Base-by-base conservation (phyloP, 2,888 invertebrate species). In the Oligia latruncula region DNA sequence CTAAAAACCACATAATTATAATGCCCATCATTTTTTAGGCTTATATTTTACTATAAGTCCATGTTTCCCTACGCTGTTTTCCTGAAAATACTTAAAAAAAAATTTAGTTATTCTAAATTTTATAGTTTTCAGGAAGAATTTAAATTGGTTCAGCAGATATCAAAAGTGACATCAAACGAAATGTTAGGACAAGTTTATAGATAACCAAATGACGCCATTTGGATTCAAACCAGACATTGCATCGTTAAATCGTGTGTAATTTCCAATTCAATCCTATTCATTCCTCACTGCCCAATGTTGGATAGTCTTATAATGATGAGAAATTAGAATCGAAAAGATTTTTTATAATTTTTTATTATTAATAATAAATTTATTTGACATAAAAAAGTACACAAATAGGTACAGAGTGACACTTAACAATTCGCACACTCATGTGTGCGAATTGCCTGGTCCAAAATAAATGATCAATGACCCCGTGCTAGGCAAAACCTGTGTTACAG, bases 221-320 rank as follows among this genome's bases (percentile, higher is more conserved):
- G 80, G 78, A 87, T 82, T 86, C 82, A 74, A 86, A 83, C 80
- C 86, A 88, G 89, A 89, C 85, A 75, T 66, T 2, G 60, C n/a
- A 15, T 73, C 65, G 82, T 83, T 74, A 82, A 73, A 66, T 71
- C 55, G 65, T 74, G 65, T 71, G 78, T 82, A 71, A 71, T 83
- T 78, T 83, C 78, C 78, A 77, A 68, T 72, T 72, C 29, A 13
- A 71, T 66, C 62, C 55, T 13, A 82, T 83, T 83, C 70, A 78
- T 62, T 71, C 17, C 83, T 60, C n/a, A 58, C 29, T n/a, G 49
- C 8, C 46, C 43, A 29, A 40, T 20, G 11, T 35, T 64, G 40
- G 17, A n/a, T 20, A 60, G 60, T 67, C 15, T 29, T 11, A 52
- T 73, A 13, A 17, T n/a, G n/a, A 55, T 2, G 8, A 80, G 23